Evolutionary conservation across 2,888 invertebrate genomes (phyloP), one percentile per base, ranked within the genome.

Genomic region (Frankliniella intonsa): DNA sequence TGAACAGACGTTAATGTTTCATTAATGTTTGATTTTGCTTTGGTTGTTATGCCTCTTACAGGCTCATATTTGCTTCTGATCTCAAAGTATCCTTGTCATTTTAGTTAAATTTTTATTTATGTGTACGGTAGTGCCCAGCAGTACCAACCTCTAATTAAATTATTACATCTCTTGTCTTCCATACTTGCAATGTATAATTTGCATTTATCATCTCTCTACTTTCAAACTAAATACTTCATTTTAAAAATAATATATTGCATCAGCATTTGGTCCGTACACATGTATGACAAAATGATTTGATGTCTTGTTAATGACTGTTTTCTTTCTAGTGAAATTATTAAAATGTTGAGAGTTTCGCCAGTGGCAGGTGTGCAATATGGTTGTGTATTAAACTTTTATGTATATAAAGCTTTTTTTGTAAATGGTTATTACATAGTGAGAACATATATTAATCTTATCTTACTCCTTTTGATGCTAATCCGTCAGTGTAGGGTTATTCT

Each of bases 81-180:
- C 69, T 76, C 69, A 76, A 76, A 76, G 25, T 76, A 76, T 76
- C 69, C 69, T 76, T 76, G 69, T 76, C 69, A 76, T 76, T 76
- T 76, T 25, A 76, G 69, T 76, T 25, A 25, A 25, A 76, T 76
- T 19, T 62, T 62, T 76, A 76, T 76, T 76, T 76, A 25, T 76
- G 69, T 76, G 69, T 25, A 76, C 22, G 9, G n/a, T 22, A 76
- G 69, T 76, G 69, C 69, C 25, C 25, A n/a, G 69, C 25, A 76
- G 22, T 76, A 10, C 69, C 69, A 55, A 55, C 69, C 25, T 76
- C 9, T 76, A n/a, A 69, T 25, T 76, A 10, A 19, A 76, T 76
- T n/a, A 25, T 76, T 76, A 8, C n/a, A 62, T 62, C n/a, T 62
- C 19, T 62, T 62, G 62, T 62, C 62, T 62, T 62, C 62, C 62